phyloP scores from a whole-genome alignment of 2,888 invertebrate species.

The Willowsia nigromaculata region DNA sequence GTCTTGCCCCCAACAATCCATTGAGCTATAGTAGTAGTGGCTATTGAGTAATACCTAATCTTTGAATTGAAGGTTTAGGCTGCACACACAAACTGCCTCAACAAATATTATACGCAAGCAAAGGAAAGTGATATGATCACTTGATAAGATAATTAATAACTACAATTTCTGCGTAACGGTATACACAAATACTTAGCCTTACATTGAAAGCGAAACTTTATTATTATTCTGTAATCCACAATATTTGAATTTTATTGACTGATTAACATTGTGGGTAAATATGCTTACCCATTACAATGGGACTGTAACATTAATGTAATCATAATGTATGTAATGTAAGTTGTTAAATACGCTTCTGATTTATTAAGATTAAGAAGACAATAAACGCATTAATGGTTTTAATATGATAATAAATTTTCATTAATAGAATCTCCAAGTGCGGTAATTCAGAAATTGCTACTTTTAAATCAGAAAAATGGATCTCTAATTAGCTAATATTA shows the following conservation, averaged over 20 bases:
- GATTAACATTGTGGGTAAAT: background rate
- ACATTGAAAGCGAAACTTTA: slow-evolving; percentile 27
- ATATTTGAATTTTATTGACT: background rate
- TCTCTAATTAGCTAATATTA: no score
- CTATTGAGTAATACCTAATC: background rate
- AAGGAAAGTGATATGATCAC: slow-evolving; percentile 31
- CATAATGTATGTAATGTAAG: no score
- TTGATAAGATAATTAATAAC: background rate
- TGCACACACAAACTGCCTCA: background rate
- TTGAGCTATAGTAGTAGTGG: background rate
- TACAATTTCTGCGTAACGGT: slow-evolving; percentile 23
- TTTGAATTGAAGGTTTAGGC: slow-evolving; percentile 5
- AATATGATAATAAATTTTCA: no score
- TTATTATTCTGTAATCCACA: background rate
- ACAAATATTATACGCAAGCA: background rate
- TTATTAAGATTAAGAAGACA: no score
- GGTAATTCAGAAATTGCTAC: no score
- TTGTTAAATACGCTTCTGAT: no score
- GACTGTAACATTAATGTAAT: no score
- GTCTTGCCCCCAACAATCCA: no score
- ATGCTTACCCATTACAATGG: no score
- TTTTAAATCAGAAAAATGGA: no score
- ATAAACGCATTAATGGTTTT: no score
- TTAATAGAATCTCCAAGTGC: no score
- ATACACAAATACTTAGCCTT: background rate